A percentile compares a stretch with the other conserved stretches of the same genome.
phyloP scores from a whole-genome alignment of 2,113 vertebrate species.

The Sinocyclocheilus grahami region DNA sequence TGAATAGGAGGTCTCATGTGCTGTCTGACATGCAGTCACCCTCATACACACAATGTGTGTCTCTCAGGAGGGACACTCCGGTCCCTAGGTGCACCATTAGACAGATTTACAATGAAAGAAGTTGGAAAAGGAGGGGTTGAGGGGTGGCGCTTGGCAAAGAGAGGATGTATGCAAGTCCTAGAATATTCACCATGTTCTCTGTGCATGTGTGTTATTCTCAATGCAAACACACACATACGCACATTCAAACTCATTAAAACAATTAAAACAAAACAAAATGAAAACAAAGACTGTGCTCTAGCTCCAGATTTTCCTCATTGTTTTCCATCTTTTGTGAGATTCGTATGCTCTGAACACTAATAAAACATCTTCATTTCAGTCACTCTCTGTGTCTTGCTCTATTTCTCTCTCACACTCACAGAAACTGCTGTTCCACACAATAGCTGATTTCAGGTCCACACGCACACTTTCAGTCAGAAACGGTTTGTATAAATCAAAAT shows the following conservation, averaged over 20 bases:
- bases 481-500: neutral
- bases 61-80: conserved; percentile 66
- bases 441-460: neutral
- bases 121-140: conserved; percentile 1
- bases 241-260: conserved; percentile 31
- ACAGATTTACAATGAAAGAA: conserved; percentile 56
- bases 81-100: conserved; percentile 76
- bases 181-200: conserved; percentile 45
- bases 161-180: conserved; percentile 54
- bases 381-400: neutral
- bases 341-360: neutral
- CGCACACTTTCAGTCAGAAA: neutral
- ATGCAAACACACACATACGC: neutral
- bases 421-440: neutral
- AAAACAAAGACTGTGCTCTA: conserved; percentile 2
- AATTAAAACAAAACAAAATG: conserved; percentile 8
- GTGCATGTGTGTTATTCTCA: neutral
- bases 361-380: neutral
- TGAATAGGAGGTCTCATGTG: conserved; percentile 66
- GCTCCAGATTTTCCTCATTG: neutral
- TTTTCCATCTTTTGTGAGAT: conserved; percentile 4
- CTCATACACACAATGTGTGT: conserved; percentile 33
- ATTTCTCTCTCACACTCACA: neutral
- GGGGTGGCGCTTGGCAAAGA: conserved; percentile 59
- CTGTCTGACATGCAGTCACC: conserved; percentile 70